These are phyloP conservation scores for Acanthacorydalis orientalis DNA, from an alignment of 2,888 invertebrate genomes.

Conservation along the genomic window DNA sequence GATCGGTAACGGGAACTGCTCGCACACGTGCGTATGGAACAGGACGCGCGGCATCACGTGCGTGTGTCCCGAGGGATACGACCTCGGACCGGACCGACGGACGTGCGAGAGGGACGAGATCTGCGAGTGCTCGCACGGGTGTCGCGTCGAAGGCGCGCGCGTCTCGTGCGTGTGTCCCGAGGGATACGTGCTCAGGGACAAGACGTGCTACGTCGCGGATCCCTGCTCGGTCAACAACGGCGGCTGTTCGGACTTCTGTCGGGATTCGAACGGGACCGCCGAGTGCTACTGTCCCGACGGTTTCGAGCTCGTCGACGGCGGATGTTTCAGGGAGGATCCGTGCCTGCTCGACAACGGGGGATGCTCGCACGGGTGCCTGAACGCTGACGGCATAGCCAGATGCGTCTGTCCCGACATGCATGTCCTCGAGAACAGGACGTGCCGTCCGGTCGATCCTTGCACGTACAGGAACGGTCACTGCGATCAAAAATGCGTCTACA, in stretches of 20 bases:
- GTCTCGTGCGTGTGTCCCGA: conserved; percentile 30
- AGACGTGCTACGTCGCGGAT: background rate
- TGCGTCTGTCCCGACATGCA: conserved; percentile 26
- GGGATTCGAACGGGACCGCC: conserved; percentile 28
- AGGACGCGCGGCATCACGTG: conserved; percentile 20
- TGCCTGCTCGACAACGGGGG: conserved; percentile 30
- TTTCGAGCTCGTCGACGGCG: conserved; percentile 18
- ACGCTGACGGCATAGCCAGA: conserved; percentile 25
- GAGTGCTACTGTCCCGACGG: conserved; percentile 32
- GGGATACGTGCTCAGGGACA: conserved; percentile 22
- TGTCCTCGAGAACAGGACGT: conserved; percentile 15
- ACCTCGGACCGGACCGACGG: conserved; percentile 25
- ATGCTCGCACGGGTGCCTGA: conserved; percentile 34
- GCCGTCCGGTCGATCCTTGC: conserved; percentile 5
- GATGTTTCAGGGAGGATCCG: background rate
- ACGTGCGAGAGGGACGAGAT: conserved; percentile 27
- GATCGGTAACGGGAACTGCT: conserved; percentile 20
- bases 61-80: conserved; percentile 28
- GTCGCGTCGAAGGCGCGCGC: conserved; percentile 18
- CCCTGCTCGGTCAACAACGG: background rate
- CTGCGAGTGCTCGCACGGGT: conserved; percentile 35
- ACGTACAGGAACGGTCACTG: too few relatives aligned
- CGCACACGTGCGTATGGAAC: conserved; percentile 24
- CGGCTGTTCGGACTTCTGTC: conserved; percentile 31
- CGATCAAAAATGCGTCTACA: conserved; percentile 9